phyloP scores from a whole-genome alignment of 2,888 invertebrate genomes.

The Fragum whitleyi region DNA sequence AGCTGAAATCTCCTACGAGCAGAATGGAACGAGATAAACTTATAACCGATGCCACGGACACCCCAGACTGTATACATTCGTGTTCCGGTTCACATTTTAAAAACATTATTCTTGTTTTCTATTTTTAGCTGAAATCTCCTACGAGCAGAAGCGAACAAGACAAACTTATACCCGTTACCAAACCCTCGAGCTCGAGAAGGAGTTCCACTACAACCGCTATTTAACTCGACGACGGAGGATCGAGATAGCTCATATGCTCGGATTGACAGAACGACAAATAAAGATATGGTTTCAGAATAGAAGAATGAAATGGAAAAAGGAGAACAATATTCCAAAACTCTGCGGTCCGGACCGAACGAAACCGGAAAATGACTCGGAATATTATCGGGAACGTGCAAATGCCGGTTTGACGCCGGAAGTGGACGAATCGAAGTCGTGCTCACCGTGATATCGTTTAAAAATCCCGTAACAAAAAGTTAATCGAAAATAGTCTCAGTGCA shows the following conservation, averaged over 20 bases:
- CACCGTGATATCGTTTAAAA: constrained; percentile 46
- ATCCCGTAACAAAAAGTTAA: too few species aligned
- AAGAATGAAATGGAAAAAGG: constrained; percentile 94
- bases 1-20: constrained; percentile 86
- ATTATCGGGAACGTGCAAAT: constrained; percentile 45
- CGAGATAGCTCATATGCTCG: constrained; percentile 98
- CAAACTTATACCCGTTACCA: constrained; percentile 99
- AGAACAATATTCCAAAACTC: constrained; percentile 80
- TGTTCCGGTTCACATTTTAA: too few species aligned
- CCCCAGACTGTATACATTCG: too few species aligned
- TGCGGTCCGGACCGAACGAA: constrained; percentile 78
- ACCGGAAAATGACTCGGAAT: constrained; percentile 69
- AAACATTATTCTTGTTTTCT: constrained; percentile 8
- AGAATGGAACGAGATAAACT: constrained; percentile 98
- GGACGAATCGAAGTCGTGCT: constrained; percentile 66
- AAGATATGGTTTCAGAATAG: constrained; percentile 93
- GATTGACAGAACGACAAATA: constrained; percentile 97
- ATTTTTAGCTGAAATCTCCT: constrained; percentile 75
- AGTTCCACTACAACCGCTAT: constrained; percentile 99
- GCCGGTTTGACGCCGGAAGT: constrained; percentile 62
- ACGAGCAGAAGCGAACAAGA: constrained; percentile 95
- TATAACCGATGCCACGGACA: constrained; percentile 99
- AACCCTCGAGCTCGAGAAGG: constrained; percentile 98
- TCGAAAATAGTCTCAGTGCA: too few species aligned
- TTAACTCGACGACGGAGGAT: constrained; percentile 98